Percentiles rank a stretch among this genome's conserved stretches.
Conservation (phyloP, 2,113 vertebrate genomes). For the Microtus pennsylvanicus region DNA sequence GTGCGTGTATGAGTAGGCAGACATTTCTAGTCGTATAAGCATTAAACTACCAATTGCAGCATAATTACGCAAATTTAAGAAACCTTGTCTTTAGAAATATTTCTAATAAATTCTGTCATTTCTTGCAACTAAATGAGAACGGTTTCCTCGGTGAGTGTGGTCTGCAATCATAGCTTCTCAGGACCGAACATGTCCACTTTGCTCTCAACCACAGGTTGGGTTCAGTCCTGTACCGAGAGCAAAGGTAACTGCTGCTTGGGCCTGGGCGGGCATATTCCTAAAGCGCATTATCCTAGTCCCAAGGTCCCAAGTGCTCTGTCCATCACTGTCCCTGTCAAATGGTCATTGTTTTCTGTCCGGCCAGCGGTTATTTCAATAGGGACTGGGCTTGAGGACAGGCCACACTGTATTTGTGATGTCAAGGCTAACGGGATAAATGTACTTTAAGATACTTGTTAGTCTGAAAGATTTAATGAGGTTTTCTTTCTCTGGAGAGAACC, state of each 20-base stretch:
- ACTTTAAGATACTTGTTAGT: constrained; percentile 79
- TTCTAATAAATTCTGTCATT: constrained; percentile 37
- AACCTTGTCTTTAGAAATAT: constrained; percentile 29
- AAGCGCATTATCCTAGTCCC: constrained; percentile 13
- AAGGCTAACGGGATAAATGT: constrained; percentile 80
- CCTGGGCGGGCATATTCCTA: constrained; percentile 40
- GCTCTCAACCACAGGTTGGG: neutral
- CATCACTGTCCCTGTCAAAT: constrained; percentile 82
- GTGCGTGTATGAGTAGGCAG: neutral
- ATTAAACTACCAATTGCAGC: neutral
- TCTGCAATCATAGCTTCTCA: constrained; percentile 65
- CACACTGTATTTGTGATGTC: constrained; percentile 74
- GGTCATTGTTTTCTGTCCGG: constrained; percentile 82
- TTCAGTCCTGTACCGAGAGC: constrained; percentile 11
- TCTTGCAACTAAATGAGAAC: constrained; percentile 56
- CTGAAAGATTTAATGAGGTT: constrained; percentile 82
- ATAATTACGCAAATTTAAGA: constrained; percentile 43
- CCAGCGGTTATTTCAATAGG: constrained; percentile 83
- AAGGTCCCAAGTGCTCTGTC: constrained; percentile 66
- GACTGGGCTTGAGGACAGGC: constrained; percentile 81
- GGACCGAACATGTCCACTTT: constrained; percentile 39
- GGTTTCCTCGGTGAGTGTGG: constrained; percentile 53
- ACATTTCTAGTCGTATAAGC: neutral
- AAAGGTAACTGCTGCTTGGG: constrained; percentile 55
- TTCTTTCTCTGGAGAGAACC: constrained; percentile 83